Percentiles rank a stretch among this genome's conserved stretches.
phyloP scores from a whole-genome alignment of 2,888 invertebrate genomes.

The Myopa tessellatipennis region DNA sequence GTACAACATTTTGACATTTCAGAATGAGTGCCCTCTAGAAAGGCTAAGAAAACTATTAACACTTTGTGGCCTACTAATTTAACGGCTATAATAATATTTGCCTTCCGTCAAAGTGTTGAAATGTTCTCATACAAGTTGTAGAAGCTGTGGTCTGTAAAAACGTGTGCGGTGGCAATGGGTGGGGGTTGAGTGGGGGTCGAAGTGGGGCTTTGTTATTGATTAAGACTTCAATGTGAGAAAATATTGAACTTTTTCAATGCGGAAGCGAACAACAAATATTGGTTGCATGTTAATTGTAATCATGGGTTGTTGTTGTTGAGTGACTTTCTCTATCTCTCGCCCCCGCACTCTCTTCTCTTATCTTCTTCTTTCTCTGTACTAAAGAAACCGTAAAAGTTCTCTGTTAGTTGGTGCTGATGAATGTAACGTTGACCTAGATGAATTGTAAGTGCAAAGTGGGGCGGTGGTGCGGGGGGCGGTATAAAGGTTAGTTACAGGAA shows the following conservation, averaged over 20 bases:
- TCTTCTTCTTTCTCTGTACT: too few species aligned
- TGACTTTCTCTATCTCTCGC: background rate
- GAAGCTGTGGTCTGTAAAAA: too few species aligned
- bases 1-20: too few species aligned
- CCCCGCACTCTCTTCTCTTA: background rate
- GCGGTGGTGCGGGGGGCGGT: background rate
- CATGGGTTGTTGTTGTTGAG: background rate
- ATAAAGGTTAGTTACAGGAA: background rate
- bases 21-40: too few species aligned
- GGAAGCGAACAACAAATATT: background rate
- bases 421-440: constrained; percentile 10
- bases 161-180: background rate
- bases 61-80: too few species aligned
- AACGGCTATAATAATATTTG: too few species aligned
- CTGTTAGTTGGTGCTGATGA: background rate
- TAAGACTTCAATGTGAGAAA: background rate
- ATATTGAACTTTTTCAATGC: background rate
- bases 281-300: background rate
- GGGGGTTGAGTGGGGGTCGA: background rate
- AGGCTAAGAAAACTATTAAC: too few species aligned
- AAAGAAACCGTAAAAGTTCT: constrained; percentile 12
- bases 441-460: background rate
- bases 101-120: too few species aligned
- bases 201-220: background rate
- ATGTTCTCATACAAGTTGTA: too few species aligned